Conservation (phyloP, 2,888 invertebrate genomes). For the Melanostoma scalare region DNA sequence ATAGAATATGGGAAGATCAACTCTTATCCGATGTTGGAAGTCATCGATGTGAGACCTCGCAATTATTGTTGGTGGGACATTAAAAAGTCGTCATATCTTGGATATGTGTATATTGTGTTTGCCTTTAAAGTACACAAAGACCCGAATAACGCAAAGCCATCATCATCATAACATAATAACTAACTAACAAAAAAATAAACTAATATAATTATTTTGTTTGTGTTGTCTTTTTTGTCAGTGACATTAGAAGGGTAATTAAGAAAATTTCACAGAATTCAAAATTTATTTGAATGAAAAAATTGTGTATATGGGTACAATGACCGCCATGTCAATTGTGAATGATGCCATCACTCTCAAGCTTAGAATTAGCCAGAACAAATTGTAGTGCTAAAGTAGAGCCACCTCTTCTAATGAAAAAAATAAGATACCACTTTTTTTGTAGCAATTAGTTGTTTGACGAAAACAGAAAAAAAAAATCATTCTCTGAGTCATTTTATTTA, state of each 20-base stretch:
- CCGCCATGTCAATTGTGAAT: slow-evolving; percentile 58
- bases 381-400: slow-evolving; percentile 16
- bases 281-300: slow-evolving; percentile 52
- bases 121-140: slow-evolving; percentile 26
- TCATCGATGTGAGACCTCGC: slow-evolving; percentile 69
- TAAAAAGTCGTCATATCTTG: slow-evolving; percentile 69
- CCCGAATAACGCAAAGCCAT: slow-evolving; percentile 21
- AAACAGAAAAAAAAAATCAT: too few species aligned
- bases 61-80: slow-evolving; percentile 61
- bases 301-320: slow-evolving; percentile 18
- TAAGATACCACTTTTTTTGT: too few species aligned
- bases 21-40: slow-evolving; percentile 61
- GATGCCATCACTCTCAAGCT: slow-evolving; percentile 49
- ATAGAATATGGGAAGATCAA: slow-evolving; percentile 44
- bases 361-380: slow-evolving; percentile 53
- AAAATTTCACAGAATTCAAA: slow-evolving; percentile 65
- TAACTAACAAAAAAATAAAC: slow-evolving; percentile 20
- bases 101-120: slow-evolving; percentile 25
- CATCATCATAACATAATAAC: slow-evolving; percentile 53
- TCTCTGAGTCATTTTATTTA: too few species aligned
- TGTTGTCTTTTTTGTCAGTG: slow-evolving; percentile 44
- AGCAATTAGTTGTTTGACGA: too few species aligned
- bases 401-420: slow-evolving; percentile 13
- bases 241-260: slow-evolving; percentile 70
- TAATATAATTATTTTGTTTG: slow-evolving; percentile 45